These are phyloP conservation scores for Dendrolimus punctatus DNA, from an alignment of 1,140 invertebrate species.

Conservation along the genomic window DNA sequence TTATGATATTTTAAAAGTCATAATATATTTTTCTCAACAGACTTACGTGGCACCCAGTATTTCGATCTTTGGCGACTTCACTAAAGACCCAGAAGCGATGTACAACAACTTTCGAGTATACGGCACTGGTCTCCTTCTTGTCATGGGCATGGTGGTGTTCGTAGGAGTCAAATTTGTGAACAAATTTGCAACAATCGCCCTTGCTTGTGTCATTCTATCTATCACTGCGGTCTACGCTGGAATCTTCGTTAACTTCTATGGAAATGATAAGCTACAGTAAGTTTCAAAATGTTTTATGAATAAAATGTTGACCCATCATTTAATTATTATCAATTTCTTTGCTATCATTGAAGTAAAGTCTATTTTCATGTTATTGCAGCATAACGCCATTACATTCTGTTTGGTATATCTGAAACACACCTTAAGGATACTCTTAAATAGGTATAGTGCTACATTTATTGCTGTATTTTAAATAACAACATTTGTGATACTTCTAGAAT, in stretches of 20 bases:
- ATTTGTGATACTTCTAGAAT: slow-evolving; percentile 77
- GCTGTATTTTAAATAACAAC: too few species aligned
- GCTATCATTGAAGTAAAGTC: background rate
- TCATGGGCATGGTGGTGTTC: slow-evolving; percentile 96
- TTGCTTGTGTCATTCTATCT: slow-evolving; percentile 96
- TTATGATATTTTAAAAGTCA: background rate
- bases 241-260: slow-evolving; percentile 94
- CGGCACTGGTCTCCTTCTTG: slow-evolving; percentile 89
- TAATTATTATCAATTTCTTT: too few species aligned
- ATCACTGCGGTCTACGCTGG: slow-evolving; percentile 98
- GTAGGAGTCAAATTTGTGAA: slow-evolving; percentile 99
- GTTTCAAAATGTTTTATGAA: slow-evolving; percentile 28
- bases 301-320: background rate
- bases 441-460: too few species aligned
- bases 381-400: too few species aligned
- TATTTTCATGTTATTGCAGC: slow-evolving; percentile 7
- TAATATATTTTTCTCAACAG: slow-evolving; percentile 71
- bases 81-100: slow-evolving; percentile 88
- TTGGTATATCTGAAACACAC: too few species aligned
- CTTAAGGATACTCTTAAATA: too few species aligned
- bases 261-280: slow-evolving; percentile 91
- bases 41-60: slow-evolving; percentile 96
- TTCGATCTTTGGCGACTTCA: slow-evolving; percentile 96
- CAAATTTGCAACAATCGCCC: slow-evolving; percentile 97
- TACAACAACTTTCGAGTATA: slow-evolving; percentile 99